Conservation (phyloP, 1,140 invertebrate genomes). For the Pachyrhynchus sulphureomaculatus region DNA sequence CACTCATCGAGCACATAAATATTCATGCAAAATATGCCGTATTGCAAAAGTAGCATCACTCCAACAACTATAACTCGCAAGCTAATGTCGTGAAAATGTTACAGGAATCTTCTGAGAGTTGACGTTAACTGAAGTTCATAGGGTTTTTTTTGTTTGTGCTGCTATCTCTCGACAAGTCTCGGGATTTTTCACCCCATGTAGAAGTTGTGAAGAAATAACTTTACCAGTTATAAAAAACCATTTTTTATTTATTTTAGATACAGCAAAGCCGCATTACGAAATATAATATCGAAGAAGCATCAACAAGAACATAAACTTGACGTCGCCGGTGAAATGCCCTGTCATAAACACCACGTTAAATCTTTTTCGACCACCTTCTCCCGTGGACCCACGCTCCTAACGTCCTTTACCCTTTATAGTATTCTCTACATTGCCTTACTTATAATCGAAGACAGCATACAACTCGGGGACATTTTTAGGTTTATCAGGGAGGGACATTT, state of each 20-base stretch:
- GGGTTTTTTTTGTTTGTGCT: too few species aligned
- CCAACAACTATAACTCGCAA: too few species aligned
- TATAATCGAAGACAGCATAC: conserved; percentile 58
- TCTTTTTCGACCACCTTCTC: conserved; percentile 46
- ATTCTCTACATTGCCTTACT: conserved; percentile 59
- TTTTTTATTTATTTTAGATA: neutral
- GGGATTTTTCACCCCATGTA: too few species aligned
- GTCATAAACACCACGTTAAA: conserved; percentile 44
- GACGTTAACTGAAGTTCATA: too few species aligned
- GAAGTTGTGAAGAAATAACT: too few species aligned
- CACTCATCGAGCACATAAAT: too few species aligned
- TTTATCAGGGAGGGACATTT: conserved; percentile 62
- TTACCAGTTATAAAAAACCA: too few species aligned
- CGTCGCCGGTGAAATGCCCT: conserved; percentile 37
- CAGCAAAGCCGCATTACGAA: conserved; percentile 37
- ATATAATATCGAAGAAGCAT: conserved; percentile 42
- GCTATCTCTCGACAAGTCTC: too few species aligned
- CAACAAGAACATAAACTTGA: conserved; percentile 44
- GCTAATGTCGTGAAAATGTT: too few species aligned
- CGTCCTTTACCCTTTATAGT: conserved; percentile 54
- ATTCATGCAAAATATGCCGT: too few species aligned
- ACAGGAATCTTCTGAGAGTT: too few species aligned
- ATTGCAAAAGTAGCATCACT: too few species aligned
- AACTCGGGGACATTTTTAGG: conserved; percentile 61
- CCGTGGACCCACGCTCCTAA: conserved; percentile 49